A percentile compares a stretch with the other conserved stretches of the same genome.
phyloP scores from a whole-genome alignment of 2,797 vertebrate genomes.

The Sebastes taczanowskii region DNA sequence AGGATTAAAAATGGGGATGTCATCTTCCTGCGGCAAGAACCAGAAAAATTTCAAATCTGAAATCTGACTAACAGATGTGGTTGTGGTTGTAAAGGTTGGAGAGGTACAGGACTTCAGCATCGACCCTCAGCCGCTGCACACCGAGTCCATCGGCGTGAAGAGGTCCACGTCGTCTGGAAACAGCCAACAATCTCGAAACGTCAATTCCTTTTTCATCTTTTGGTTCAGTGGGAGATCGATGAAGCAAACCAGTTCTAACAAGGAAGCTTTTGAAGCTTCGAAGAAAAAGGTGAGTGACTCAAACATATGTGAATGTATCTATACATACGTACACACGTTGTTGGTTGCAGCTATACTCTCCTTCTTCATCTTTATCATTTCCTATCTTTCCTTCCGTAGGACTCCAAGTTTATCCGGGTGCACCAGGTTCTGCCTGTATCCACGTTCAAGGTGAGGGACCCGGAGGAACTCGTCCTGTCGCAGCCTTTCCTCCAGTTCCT shows the following conservation, averaged over 20 bases:
- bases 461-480: constrained; percentile 84
- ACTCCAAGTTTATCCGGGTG: constrained; percentile 90
- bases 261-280: constrained; percentile 84
- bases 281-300: constrained; percentile 81
- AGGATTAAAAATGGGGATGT: too few species aligned
- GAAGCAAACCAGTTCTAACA: constrained; percentile 38
- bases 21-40: too few species aligned
- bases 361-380: background rate
- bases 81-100: constrained; percentile 78
- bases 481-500: constrained; percentile 88
- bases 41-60: too few species aligned
- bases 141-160: constrained; percentile 28
- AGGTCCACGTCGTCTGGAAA: rapidly evolving
- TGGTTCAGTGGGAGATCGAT: background rate
- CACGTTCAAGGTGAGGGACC: constrained; percentile 85
- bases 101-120: constrained; percentile 80
- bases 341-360: background rate
- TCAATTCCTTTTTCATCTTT: constrained; percentile 44
- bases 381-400: constrained; percentile 67
- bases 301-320: background rate
- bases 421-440: constrained; percentile 89
- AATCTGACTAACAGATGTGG: background rate
- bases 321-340: too few species aligned
- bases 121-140: constrained; percentile 22
- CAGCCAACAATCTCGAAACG: rapidly evolving